Evolutionary conservation across 1,140 invertebrate species (phyloP), one percentile per base, ranked within the genome.

Genomic region (Listronotus oregonensis): DNA sequence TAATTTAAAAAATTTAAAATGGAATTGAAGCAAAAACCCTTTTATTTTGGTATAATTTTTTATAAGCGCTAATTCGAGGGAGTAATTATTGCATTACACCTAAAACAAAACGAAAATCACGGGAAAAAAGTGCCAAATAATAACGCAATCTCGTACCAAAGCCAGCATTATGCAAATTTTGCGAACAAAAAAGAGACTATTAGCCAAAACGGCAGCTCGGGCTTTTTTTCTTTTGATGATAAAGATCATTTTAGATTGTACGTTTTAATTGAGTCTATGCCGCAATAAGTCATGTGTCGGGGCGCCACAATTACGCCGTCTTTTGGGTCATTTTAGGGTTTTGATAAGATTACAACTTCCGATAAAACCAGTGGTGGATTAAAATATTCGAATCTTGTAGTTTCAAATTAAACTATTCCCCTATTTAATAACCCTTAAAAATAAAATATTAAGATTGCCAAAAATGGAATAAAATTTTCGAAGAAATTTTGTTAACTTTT

Each of bases 181-280:
- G 40, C 3, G 51, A 63, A 55, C 60, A 63, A 27, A 63, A 63
- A 63, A 50, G 51, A 50, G 27, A 63, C 60, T 63, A 63, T 63
- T 63, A 61, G 51, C 51, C 51, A 55, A 63, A 54, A 54, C 51
- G 50, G 49, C 51, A 43, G 18, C 32, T 46, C 21, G 49, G 40
- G 15, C 60, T 55, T 54, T 63, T n/a, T 63, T 63, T 63, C 60
- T 63, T 61, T 63, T 63, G 60, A 37, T 14, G 50, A 63, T 63
- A 44, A 63, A 44, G 18, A 63, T 63, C 60, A 9, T 7, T 31
- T 27, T 39, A 49, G 46, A 61, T 61, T 61, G 39, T 52, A 46
- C n/a, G 50, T 55, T 63, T 63, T 63, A 63, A 63, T 63, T 63
- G 60, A 63, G 39, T 54, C 40, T 46, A 10, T 55, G 32, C 32